phyloP scores from a whole-genome alignment of 2,797 vertebrate species.

The Vireo griseus region DNA sequence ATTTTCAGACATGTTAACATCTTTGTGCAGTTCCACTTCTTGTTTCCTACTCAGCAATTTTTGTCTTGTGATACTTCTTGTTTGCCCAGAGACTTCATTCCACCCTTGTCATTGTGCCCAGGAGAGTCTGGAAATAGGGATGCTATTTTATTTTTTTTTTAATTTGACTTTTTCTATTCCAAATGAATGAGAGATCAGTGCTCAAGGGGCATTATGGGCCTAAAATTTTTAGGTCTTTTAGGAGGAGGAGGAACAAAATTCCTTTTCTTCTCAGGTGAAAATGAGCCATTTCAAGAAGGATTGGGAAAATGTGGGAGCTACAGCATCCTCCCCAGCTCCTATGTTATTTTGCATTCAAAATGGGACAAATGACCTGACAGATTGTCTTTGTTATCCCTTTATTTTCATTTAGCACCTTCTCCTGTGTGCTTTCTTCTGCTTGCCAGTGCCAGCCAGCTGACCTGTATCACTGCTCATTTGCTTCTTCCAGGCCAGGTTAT shows the following conservation, averaged over 20 bases:
- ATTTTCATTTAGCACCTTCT: not conserved
- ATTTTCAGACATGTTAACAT: not conserved
- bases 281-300: not conserved
- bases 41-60: not conserved
- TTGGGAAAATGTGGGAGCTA: not conserved
- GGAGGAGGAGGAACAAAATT: not conserved
- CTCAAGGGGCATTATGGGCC: not conserved
- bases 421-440: not conserved
- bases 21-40: not conserved
- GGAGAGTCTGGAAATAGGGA: not conserved
- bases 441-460: not conserved
- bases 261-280: not conserved
- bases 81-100: not conserved
- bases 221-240: not conserved
- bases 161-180: not conserved
- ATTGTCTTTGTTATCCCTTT: not conserved
- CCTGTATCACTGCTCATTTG: not conserved
- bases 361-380: not conserved
- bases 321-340: not conserved
- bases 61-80: not conserved
- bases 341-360: not conserved
- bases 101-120: accelerated
- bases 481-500: not conserved
- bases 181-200: not conserved
- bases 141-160: not conserved